Percentiles rank a stretch among this genome's conserved stretches.
Conservation (phyloP, 64 coral and sea anemone species). For the Actinia tenebrosa region DNA sequence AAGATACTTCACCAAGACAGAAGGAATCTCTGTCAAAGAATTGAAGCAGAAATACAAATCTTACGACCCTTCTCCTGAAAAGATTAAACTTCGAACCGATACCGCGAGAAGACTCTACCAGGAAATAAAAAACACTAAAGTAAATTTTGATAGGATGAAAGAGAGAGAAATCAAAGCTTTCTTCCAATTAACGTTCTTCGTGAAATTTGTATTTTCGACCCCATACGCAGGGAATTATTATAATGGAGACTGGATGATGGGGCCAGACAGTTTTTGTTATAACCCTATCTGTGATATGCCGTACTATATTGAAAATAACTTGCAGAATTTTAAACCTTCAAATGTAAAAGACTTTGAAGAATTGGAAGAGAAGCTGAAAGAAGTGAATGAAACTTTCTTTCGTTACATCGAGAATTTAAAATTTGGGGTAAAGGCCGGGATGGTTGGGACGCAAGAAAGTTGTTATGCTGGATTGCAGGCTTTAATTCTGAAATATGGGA, state of each 20-base stretch:
- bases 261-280: constrained; percentile 84
- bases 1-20: neutral
- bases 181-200: constrained; percentile 57
- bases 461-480: constrained; percentile 63
- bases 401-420: constrained; percentile 69
- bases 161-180: constrained; percentile 73
- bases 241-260: constrained; percentile 91
- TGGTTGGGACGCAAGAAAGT: constrained; percentile 73
- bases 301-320: constrained; percentile 12
- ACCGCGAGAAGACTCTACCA: constrained; percentile 17
- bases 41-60: constrained; percentile 40
- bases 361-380: constrained; percentile 41
- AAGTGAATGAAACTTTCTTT: constrained; percentile 52
- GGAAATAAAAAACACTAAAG: constrained; percentile 50
- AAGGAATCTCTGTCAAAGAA: neutral
- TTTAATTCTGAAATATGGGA: constrained; percentile 14
- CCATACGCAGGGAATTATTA: constrained; percentile 77
- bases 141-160: constrained; percentile 45
- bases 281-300: constrained; percentile 55
- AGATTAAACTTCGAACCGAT: constrained; percentile 62
- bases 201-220: constrained; percentile 55
- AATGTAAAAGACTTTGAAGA: constrained; percentile 46
- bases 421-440: constrained; percentile 63
- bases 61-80: constrained; percentile 45
- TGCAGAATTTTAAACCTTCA: constrained; percentile 30